These are phyloP conservation scores for Penaeus indicus DNA, from an alignment of 1,140 invertebrate species.

Conservation along the genomic window DNA sequence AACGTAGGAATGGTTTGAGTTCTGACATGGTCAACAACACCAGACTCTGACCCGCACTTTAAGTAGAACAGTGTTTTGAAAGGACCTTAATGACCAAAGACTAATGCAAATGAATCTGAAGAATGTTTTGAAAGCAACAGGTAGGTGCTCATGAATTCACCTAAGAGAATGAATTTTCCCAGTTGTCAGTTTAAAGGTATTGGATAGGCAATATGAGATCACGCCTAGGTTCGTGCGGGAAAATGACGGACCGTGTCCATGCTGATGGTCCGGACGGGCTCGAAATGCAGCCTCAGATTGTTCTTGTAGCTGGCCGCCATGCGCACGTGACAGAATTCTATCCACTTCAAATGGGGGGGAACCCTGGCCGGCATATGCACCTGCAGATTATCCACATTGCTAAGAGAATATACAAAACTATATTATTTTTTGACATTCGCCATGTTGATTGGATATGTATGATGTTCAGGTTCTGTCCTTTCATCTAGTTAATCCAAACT, in stretches of 20 bases:
- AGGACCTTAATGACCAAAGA: too few relatives aligned
- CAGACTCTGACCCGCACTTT: too few relatives aligned
- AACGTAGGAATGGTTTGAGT: too few relatives aligned
- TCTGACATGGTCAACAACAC: too few relatives aligned
- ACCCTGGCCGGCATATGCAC: slow-evolving; percentile 46
- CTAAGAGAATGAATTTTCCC: slow-evolving; percentile 42
- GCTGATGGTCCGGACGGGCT: slow-evolving; percentile 39
- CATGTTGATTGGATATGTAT: too few relatives aligned
- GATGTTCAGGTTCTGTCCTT: too few relatives aligned
- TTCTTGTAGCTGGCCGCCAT: slow-evolving; percentile 38
- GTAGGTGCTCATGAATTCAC: background rate
- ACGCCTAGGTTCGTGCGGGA: slow-evolving; percentile 10
- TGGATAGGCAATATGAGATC: slow-evolving; percentile 50
- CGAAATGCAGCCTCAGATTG: slow-evolving; percentile 19
- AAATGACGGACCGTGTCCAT: slow-evolving; percentile 51
- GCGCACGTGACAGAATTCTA: slow-evolving; percentile 11
- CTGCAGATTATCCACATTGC: background rate
- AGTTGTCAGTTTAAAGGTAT: slow-evolving; percentile 51
- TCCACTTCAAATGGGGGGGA: slow-evolving; percentile 51
- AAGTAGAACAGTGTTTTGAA: too few relatives aligned
- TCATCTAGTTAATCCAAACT: too few relatives aligned
- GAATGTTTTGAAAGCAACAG: background rate
- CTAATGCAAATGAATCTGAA: too few relatives aligned
- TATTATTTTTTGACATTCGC: too few relatives aligned
- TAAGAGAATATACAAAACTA: too few relatives aligned